These are phyloP conservation scores for Procambarus virginalis DNA, from an alignment of 1,140 invertebrate genomes.

Conservation along the genomic window DNA sequence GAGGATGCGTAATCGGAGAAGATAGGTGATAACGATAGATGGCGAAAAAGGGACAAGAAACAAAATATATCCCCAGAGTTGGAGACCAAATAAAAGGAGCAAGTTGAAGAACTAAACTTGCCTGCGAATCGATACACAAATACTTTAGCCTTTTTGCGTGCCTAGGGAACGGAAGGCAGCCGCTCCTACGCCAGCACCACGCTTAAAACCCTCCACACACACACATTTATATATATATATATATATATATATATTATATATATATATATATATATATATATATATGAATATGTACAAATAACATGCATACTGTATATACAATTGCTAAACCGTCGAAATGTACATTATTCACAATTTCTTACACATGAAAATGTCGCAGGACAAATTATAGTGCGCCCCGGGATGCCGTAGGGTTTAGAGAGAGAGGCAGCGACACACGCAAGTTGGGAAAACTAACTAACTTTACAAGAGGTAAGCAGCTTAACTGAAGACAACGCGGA, in stretches of 20 bases:
- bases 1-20: neutral
- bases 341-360: no score
- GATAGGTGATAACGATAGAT: neutral
- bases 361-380: no score
- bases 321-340: no score
- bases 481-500: neutral
- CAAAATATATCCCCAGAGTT: slow-evolving; percentile 20
- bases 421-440: neutral
- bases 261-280: slow-evolving; percentile 16
- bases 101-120: slow-evolving; percentile 27
- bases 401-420: neutral
- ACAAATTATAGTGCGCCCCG: neutral
- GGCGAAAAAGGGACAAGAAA: slow-evolving; percentile 5
- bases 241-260: no score
- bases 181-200: neutral
- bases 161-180: neutral
- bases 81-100: slow-evolving; percentile 13
- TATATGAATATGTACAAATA: neutral
- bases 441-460: neutral
- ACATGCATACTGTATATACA: no score
- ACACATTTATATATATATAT: no score
- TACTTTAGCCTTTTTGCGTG: slow-evolving; percentile 43
- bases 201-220: neutral
- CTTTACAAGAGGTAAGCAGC: neutral
- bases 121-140: slow-evolving; percentile 33